Conservation (phyloP, 2,113 vertebrate species). For the Heterocephalus glaber region DNA sequence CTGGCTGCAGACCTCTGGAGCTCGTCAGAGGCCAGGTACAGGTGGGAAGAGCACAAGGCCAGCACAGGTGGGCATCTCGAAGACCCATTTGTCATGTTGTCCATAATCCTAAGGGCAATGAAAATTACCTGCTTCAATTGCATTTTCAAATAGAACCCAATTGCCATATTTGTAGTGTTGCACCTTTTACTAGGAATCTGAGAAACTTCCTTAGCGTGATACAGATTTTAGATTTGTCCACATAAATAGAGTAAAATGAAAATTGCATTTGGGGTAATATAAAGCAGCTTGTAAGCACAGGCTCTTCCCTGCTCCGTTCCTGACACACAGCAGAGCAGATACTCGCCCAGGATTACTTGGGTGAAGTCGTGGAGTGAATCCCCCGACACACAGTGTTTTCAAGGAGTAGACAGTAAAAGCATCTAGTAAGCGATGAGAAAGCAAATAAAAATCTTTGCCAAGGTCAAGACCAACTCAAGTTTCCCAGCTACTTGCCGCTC, state of each 20-base stretch:
- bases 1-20: constrained; percentile 72
- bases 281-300: background rate
- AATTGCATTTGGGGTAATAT: background rate
- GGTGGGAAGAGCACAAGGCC: constrained; percentile 80
- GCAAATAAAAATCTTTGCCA: background rate
- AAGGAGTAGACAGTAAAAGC: background rate
- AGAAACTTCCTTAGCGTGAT: background rate
- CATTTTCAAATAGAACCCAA: constrained; percentile 58
- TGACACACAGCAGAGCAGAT: background rate
- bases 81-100: constrained; percentile 88
- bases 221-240: background rate
- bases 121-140: constrained; percentile 67
- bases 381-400: fast-evolving
- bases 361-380: background rate
- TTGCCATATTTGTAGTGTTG: constrained; percentile 74
- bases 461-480: background rate
- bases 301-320: background rate
- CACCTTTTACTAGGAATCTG: constrained; percentile 53
- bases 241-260: background rate
- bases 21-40: constrained; percentile 75
- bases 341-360: background rate
- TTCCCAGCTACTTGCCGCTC: background rate
- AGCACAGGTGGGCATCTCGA: constrained; percentile 87
- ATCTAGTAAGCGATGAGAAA: background rate
- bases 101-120: constrained; percentile 79